phyloP scores from a whole-genome alignment of 2,113 vertebrate genomes.

The Bombycilla garrulus region DNA sequence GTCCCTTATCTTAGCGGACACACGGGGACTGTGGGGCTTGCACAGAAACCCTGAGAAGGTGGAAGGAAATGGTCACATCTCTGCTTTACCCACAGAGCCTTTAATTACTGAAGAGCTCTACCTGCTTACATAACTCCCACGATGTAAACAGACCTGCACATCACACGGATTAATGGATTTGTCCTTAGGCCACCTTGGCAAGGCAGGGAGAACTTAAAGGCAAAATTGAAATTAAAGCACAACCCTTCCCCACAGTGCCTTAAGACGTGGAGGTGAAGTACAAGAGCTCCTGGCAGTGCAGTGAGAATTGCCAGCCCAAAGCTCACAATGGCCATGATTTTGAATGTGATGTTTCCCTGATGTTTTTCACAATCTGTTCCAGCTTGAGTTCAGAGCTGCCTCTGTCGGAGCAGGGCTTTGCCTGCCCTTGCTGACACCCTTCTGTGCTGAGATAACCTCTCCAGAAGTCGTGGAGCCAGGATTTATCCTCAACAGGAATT shows the following conservation, averaged over 20 bases:
- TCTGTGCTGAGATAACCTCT: background rate
- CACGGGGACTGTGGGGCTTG: background rate
- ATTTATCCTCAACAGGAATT: background rate
- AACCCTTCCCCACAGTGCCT: background rate
- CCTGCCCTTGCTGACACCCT: background rate
- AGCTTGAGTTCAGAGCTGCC: background rate
- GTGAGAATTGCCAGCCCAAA: background rate
- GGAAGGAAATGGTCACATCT: background rate
- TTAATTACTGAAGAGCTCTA: constrained; percentile 38
- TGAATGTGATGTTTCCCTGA: background rate
- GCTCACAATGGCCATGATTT: background rate
- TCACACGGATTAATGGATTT: constrained; percentile 10
- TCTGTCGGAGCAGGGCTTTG: background rate
- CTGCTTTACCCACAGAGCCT: background rate
- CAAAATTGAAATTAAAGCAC: constrained; percentile 20
- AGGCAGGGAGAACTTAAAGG: background rate
- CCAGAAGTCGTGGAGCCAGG: background rate
- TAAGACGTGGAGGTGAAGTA: background rate
- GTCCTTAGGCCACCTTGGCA: constrained; percentile 40
- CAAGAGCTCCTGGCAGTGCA: background rate
- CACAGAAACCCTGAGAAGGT: background rate
- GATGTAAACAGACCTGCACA: constrained; percentile 2
- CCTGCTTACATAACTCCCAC: background rate
- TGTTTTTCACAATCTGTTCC: background rate
- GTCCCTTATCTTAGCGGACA: too few species aligned